Percentiles rank a stretch among this genome's conserved stretches.
phyloP scores from a whole-genome alignment of 2,113 vertebrate species.

The Mus pahari region DNA sequence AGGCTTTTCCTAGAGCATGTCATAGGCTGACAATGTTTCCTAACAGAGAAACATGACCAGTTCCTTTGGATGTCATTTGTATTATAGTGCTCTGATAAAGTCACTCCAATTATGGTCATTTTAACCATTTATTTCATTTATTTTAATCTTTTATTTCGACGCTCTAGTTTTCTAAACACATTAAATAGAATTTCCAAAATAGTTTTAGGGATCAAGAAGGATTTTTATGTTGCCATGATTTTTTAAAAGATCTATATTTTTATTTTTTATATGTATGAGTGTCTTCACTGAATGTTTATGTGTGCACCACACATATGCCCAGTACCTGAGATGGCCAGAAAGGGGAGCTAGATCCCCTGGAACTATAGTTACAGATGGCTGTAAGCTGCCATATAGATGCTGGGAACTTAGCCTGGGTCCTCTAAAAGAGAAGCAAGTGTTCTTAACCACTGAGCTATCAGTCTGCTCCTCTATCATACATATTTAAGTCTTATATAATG shows the following conservation, averaged over 20 bases:
- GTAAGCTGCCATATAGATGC: background rate
- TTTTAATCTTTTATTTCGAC: background rate
- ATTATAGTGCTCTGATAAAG: background rate
- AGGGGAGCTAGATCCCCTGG: background rate
- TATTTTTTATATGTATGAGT: background rate
- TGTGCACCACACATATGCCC: background rate
- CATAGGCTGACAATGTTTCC: background rate
- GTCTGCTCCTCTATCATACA: background rate
- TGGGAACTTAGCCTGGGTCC: background rate
- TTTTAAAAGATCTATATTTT: background rate
- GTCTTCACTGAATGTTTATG: background rate
- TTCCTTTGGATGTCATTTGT: background rate
- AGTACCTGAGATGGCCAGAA: background rate
- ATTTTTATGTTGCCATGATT: background rate
- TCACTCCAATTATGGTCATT: background rate
- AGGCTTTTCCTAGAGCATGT: background rate
- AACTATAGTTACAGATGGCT: background rate
- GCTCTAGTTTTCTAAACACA: background rate
- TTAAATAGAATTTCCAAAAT: conserved; percentile 19
- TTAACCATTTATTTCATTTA: background rate
- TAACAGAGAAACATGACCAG: background rate
- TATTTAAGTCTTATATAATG: conserved; percentile 4
- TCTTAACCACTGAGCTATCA: background rate
- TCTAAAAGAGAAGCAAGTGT: background rate
- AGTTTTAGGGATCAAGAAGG: background rate